Conservation (phyloP, 2,113 vertebrate genomes). For the Prietella phreatophila region DNA sequence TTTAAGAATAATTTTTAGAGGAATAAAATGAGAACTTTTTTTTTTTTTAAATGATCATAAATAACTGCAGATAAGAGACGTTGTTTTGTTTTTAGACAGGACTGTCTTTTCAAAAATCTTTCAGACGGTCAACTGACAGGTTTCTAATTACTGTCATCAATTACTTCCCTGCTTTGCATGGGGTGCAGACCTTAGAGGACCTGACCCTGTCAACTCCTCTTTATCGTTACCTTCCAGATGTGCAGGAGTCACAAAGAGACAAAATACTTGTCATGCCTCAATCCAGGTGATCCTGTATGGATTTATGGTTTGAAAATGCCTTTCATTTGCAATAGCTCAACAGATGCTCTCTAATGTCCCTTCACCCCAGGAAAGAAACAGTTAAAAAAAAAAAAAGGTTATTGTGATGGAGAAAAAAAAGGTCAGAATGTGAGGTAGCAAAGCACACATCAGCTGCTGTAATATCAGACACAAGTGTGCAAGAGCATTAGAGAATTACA, state of each 20-base stretch:
- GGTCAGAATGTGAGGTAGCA: neutral
- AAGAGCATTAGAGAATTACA: neutral
- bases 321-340: neutral
- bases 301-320: neutral
- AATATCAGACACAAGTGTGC: neutral
- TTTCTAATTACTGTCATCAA: neutral
- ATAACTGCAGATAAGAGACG: neutral
- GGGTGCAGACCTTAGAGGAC: neutral
- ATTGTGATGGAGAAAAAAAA: neutral
- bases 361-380: neutral
- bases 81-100: neutral
- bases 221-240: constrained; percentile 3
- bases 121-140: neutral
- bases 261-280: constrained; percentile 13
- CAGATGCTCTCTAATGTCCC: neutral
- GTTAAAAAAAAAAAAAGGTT: neutral
- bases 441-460: neutral
- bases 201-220: neutral
- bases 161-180: neutral
- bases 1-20: neutral
- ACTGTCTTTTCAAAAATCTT: neutral
- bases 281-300: neutral
- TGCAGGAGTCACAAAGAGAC: neutral
- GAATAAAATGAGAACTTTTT: neutral
- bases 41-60: neutral